These are phyloP conservation scores for Acanthaster planci DNA, from an alignment of 35 echinoderm and acorn worm species.

Conservation along the genomic window DNA sequence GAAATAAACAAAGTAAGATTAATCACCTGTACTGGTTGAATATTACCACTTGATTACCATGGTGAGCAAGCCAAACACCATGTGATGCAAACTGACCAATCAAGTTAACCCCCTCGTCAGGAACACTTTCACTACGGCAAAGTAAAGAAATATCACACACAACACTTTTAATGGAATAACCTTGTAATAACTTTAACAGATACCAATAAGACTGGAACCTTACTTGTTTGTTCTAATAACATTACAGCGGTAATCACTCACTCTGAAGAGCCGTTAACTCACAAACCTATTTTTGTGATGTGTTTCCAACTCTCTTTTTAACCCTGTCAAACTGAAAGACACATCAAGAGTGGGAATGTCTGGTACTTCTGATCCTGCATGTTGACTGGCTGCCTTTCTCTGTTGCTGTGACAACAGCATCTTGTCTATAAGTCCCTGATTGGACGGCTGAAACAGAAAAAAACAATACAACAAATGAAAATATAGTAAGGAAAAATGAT, in stretches of 20 bases:
- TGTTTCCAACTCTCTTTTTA: conserved; percentile 4
- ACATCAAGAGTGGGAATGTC: conserved; percentile 12
- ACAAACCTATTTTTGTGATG: neutral
- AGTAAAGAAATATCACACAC: too few species aligned
- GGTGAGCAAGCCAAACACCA: conserved; percentile 52
- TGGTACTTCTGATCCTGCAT: neutral
- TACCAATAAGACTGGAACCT: neutral
- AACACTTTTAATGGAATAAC: too few species aligned
- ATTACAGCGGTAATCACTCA: neutral
- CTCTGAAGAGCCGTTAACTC: neutral
- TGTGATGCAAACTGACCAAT: conserved; percentile 47
- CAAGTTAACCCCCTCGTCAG: conserved; percentile 8
- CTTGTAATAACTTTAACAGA: too few species aligned
- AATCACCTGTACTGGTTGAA: conserved; percentile 58
- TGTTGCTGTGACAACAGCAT: conserved; percentile 56
- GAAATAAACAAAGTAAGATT: neutral
- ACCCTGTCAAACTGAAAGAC: conserved; percentile 13
- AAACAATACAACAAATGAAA: neutral
- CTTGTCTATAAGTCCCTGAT: conserved; percentile 60
- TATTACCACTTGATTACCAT: conserved; percentile 28
- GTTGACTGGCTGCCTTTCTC: neutral
- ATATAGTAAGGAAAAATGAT: neutral
- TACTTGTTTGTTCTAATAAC: neutral
- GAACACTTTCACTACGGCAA: neutral
- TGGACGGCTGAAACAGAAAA: conserved; percentile 41